Evolutionary conservation across 53 echinoderm and acorn worm genomes (phyloP).

Genomic region (Arbacia lixula): DNA sequence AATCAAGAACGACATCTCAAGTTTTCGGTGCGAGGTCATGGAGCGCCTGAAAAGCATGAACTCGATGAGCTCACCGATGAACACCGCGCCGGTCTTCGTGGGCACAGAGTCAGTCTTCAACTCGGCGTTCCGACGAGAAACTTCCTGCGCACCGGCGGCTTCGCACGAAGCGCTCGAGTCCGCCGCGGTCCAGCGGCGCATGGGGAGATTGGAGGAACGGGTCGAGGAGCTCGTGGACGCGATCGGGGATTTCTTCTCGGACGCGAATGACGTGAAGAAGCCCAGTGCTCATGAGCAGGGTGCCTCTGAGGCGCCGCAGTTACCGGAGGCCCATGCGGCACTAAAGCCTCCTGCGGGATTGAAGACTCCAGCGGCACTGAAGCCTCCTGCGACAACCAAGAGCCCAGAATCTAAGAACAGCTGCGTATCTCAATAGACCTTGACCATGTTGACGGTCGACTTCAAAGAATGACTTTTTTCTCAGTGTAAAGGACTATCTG

Average conservation of each 20-base stretch:
- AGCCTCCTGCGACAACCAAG: no score
- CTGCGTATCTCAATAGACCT: no score
- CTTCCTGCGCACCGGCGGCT: background rate
- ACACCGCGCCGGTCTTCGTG: background rate
- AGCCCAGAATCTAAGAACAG: no score
- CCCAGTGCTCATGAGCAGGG: no score
- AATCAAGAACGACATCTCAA: conserved; percentile 97
- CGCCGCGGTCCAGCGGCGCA: background rate
- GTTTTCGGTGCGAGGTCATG: conserved; percentile 90
- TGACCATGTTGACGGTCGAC: no score
- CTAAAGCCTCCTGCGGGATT: no score
- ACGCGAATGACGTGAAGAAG: conserved; percentile 11
- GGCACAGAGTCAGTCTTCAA: background rate
- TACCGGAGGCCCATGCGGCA: no score
- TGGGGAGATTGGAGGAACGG: conserved; percentile 12
- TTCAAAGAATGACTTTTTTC: no score
- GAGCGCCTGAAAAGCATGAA: conserved; percentile 68
- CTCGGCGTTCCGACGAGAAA: background rate
- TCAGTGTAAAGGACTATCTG: no score
- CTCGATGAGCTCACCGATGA: background rate
- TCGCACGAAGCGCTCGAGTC: background rate
- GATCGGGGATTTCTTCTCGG: conserved; percentile 1
- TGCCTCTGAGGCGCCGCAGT: no score
- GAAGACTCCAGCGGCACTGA: no score
- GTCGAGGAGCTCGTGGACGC: conserved; percentile 18